Evolutionary conservation across 2,113 vertebrate genomes (phyloP), one percentile per base, ranked within the genome.

Genomic region (Psilopogon haemacephalus): DNA sequence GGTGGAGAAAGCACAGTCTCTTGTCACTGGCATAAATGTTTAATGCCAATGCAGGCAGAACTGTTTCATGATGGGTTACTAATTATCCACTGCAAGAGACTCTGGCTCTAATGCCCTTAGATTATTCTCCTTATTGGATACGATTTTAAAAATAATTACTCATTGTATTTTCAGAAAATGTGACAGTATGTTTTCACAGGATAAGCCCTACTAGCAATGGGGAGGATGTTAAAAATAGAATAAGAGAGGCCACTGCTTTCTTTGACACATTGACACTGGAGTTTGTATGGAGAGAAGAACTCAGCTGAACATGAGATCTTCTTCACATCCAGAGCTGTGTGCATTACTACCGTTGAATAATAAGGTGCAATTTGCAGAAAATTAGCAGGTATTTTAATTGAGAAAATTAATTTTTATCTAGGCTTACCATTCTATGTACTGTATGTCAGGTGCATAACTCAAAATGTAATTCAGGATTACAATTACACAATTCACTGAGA

Each of bases 11-110:
- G 35, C 63, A 86, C 67, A 86, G n/a, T 84, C 55, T 62, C 44
- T 63, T 88, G 56, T 67, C 63, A 88, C 32, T 62, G 58, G 18
- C 63, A 90, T 84, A 86, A 95, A 88, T 82, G 70, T 94, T 96
- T 94, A 93, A 94, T 78, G 68, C 11, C 60, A 62, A 75, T 32
- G 54, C 58, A 95, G 72, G 70, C 69, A 90, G 80, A 94, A 75
- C 48, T 54, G 40, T 59, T 60, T 93, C 79, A 14, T 62, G 76
- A 67, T 65, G 48, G 20, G 28, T 94, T 90, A n/a, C 38, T 95
- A 90, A 96, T 92, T 93, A 84, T 32, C 77, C 44, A 55, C 40
- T 78, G 18, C 58, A 82, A 75, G 54, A 89, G 67, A 15, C 35
- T 84, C 64, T 75, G 54, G 35, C 81, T 78, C 6, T 7, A 33